phyloP scores from a whole-genome alignment of 2,888 invertebrate genomes.

The Volucella zonaria region DNA sequence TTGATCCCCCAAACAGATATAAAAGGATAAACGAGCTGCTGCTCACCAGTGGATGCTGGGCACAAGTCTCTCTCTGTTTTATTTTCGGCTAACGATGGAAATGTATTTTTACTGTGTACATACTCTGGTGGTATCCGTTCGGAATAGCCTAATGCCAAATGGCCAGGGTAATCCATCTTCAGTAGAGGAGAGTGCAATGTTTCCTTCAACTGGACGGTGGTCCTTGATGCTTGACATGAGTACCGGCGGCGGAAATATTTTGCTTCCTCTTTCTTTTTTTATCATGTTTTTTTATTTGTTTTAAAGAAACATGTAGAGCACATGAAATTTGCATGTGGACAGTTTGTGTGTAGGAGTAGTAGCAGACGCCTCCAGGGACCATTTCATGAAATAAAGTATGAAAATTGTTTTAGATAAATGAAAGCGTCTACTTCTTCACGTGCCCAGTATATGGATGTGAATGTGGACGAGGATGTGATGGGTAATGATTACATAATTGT shows the following conservation, averaged over 20 bases:
- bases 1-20: conserved; percentile 71
- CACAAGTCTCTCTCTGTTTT: conserved; percentile 55
- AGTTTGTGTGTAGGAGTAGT: conserved; percentile 51
- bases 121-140: conserved; percentile 9
- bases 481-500: conserved; percentile 79
- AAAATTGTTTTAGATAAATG: conserved; percentile 80
- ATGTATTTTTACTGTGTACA: conserved; percentile 59
- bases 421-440: conserved; percentile 80
- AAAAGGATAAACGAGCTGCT: conserved; percentile 70
- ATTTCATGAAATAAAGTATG: conserved; percentile 78
- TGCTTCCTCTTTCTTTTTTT: conserved; percentile 33
- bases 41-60: conserved; percentile 26
- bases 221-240: conserved; percentile 65
- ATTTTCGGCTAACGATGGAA: conserved; percentile 70
- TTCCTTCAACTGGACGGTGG: conserved; percentile 54
- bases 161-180: conserved; percentile 68
- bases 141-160: conserved; percentile 61
- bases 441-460: conserved; percentile 48
- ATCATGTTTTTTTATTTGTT: conserved; percentile 35
- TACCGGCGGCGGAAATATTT: conserved; percentile 59
- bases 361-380: conserved; percentile 67
- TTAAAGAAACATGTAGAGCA: conserved; percentile 71
- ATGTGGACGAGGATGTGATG: conserved; percentile 73
- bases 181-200: conserved; percentile 6
- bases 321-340: conserved; percentile 82